Evolutionary conservation across 1,140 invertebrate genomes (phyloP).

Genomic region (Bombus cullumanus): DNA sequence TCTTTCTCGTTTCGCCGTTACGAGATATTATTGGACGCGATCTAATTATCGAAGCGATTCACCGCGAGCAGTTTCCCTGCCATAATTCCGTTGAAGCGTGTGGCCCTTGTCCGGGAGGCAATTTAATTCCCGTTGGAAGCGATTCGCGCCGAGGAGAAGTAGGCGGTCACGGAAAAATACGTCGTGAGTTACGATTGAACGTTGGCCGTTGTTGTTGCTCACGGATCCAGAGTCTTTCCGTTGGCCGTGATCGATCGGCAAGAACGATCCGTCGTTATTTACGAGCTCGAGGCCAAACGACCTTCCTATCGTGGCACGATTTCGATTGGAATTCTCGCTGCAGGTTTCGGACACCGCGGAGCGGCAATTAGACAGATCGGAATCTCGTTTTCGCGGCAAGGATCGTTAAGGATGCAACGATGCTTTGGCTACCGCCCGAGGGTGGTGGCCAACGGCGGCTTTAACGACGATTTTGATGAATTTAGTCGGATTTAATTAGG

Average conservation of each 20-base stretch:
- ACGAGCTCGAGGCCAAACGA: conserved; percentile 34
- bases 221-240: background rate
- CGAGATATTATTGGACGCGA: background rate
- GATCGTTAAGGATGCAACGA: conserved; percentile 56
- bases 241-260: conserved; percentile 9
- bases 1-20: background rate
- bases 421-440: conserved; percentile 13
- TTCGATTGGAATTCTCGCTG: conserved; percentile 47
- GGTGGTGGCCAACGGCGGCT: conserved; percentile 37
- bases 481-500: conserved; percentile 77
- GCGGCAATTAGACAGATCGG: conserved; percentile 68
- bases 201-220: conserved; percentile 8
- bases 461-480: conserved; percentile 77
- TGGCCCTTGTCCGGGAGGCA: background rate
- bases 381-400: conserved; percentile 64
- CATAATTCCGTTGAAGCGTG: background rate
- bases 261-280: conserved; percentile 32
- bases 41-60: conserved; percentile 11
- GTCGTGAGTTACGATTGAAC: conserved; percentile 23
- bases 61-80: background rate
- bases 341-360: conserved; percentile 39
- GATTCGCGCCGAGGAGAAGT: background rate
- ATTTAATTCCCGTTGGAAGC: background rate
- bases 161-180: background rate
- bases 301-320: conserved; percentile 37